Conservation (phyloP, 2,888 invertebrate species). For the Trypoxylon attenuatum region DNA sequence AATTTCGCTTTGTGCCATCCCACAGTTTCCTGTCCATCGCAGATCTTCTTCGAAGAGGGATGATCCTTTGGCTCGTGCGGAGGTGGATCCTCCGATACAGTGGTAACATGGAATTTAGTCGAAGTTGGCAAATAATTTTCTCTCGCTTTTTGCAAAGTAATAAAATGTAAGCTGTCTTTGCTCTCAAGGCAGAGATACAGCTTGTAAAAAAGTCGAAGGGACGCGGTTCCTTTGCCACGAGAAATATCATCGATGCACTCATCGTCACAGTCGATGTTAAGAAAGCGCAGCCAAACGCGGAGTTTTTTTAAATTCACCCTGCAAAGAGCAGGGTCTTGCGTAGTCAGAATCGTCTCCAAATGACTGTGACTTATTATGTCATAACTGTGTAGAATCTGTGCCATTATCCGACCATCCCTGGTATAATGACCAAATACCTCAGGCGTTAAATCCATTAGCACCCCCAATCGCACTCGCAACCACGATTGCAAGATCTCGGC, state of each 20-base stretch:
- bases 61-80: slow-evolving; percentile 45
- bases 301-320: slow-evolving; percentile 77
- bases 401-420: slow-evolving; percentile 78
- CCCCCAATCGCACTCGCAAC: slow-evolving; percentile 78
- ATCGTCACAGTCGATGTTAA: slow-evolving; percentile 75
- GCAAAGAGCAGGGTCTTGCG: slow-evolving; percentile 73
- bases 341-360: slow-evolving; percentile 74
- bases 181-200: slow-evolving; percentile 79
- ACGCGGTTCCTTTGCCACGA: slow-evolving; percentile 72
- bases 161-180: slow-evolving; percentile 77
- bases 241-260: slow-evolving; percentile 76
- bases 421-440: slow-evolving; percentile 77
- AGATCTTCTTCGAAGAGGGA: slow-evolving; percentile 74
- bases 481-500: slow-evolving; percentile 79
- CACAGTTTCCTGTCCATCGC: slow-evolving; percentile 76
- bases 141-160: slow-evolving; percentile 74
- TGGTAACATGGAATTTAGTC: slow-evolving; percentile 59
- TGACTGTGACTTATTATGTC: slow-evolving; percentile 78
- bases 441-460: slow-evolving; percentile 77
- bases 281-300: slow-evolving; percentile 76
- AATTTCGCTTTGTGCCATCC: slow-evolving; percentile 78
- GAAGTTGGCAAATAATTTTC: slow-evolving; percentile 57
- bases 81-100: slow-evolving; percentile 48
- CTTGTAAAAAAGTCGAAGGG: slow-evolving; percentile 79
- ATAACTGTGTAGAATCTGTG: slow-evolving; percentile 78